Percentiles rank a stretch among this genome's conserved stretches.
These are phyloP conservation scores for Unio delphinus DNA, from an alignment of 2,888 invertebrate species.

Conservation along the genomic window DNA sequence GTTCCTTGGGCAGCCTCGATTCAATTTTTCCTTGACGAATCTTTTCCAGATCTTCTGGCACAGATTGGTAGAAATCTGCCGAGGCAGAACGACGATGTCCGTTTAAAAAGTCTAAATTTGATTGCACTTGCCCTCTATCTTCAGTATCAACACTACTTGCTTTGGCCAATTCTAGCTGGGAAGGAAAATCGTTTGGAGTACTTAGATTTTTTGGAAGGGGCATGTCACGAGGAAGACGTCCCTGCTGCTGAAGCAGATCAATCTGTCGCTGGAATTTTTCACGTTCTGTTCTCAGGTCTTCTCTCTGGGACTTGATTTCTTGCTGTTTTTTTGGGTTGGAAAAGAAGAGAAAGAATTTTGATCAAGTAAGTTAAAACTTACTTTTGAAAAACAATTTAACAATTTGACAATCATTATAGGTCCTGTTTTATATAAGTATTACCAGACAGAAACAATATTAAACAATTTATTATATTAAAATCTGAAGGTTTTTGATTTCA, in stretches of 20 bases:
- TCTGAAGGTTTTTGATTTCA: too few relatives aligned
- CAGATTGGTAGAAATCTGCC: slow-evolving; percentile 51
- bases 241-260: slow-evolving; percentile 59
- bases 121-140: slow-evolving; percentile 16
- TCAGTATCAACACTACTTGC: slow-evolving; percentile 14
- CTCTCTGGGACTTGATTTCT: slow-evolving; percentile 91
- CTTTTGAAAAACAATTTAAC: too few relatives aligned
- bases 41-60: slow-evolving; percentile 26
- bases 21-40: slow-evolving; percentile 15
- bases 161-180: neutral
- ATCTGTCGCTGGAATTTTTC: slow-evolving; percentile 84
- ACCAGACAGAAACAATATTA: too few relatives aligned
- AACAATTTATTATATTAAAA: too few relatives aligned
- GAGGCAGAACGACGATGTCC: slow-evolving; percentile 58
- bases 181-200: slow-evolving; percentile 1
- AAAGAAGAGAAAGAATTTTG: neutral
- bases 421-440: too few relatives aligned
- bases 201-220: slow-evolving; percentile 6
- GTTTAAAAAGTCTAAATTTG: slow-evolving; percentile 20
- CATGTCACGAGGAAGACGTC: slow-evolving; percentile 24
- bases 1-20: slow-evolving; percentile 11
- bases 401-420: too few relatives aligned
- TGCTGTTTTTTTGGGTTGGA: slow-evolving; percentile 21
- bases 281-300: slow-evolving; percentile 88
- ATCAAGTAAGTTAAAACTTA: neutral